phyloP scores from a whole-genome alignment of 64 coral and sea anemone species.

The Platygyra sinensis region DNA sequence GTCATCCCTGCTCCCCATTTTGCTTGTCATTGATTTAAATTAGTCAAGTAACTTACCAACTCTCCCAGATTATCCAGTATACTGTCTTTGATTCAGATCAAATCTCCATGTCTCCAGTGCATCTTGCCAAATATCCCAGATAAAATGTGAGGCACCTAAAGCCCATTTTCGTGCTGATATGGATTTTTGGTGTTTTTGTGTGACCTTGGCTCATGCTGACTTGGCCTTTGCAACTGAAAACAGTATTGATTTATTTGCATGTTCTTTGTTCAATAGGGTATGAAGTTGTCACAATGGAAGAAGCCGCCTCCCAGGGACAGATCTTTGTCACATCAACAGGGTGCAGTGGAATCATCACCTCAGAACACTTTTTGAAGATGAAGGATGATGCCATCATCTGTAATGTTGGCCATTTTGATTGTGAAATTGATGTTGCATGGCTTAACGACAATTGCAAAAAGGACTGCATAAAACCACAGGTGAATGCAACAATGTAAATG shows the following conservation, averaged over 20 bases:
- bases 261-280: slow-evolving; percentile 63
- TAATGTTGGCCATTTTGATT: slow-evolving; percentile 98
- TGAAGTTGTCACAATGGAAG: slow-evolving; percentile 97
- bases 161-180: no score
- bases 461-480: slow-evolving; percentile 87
- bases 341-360: slow-evolving; percentile 87
- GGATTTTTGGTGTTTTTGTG: no score
- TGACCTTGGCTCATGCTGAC: no score
- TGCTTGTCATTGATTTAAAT: no score
- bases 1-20: no score
- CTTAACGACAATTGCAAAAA: slow-evolving; percentile 91
- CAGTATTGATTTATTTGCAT: no score
- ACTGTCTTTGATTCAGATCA: no score
- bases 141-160: no score
- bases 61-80: neutral
- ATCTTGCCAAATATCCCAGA: no score
- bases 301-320: slow-evolving; percentile 78
- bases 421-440: slow-evolving; percentile 97
- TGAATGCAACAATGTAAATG: no score
- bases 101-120: no score
- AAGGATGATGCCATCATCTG: slow-evolving; percentile 96
- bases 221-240: no score
- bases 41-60: neutral
- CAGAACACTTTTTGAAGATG: slow-evolving; percentile 85
- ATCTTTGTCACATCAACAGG: slow-evolving; percentile 98